Conservation (phyloP, 1,140 invertebrate species). For the Drosophila sulfurigaster region DNA sequence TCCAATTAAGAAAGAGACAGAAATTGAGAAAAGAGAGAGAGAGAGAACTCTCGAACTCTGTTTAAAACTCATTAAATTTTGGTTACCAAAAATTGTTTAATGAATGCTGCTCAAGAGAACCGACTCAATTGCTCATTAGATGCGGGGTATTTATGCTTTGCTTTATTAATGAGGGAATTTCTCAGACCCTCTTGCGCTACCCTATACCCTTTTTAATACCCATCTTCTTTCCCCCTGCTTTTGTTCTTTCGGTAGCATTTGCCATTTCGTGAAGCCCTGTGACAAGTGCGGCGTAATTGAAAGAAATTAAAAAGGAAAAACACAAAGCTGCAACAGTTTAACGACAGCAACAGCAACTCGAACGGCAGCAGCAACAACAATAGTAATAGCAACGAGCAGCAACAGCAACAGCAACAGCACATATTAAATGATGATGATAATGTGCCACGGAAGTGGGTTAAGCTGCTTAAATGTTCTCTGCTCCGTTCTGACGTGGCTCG, state of each 20-base stretch:
- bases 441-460: slow-evolving; percentile 80
- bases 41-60: slow-evolving; percentile 7
- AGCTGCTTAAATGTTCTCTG: slow-evolving; percentile 78
- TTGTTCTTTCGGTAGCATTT: neutral
- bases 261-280: slow-evolving; percentile 32
- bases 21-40: neutral
- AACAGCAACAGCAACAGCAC: slow-evolving; percentile 23
- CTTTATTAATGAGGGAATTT: slow-evolving; percentile 56
- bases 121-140: slow-evolving; percentile 27
- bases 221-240: too few species aligned
- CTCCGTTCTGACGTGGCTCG: slow-evolving; percentile 14
- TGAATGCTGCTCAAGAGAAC: slow-evolving; percentile 21
- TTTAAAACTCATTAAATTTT: slow-evolving; percentile 20
- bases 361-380: slow-evolving; percentile 32
- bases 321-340: slow-evolving; percentile 47
- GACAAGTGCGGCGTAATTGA: slow-evolving; percentile 80
- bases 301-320: slow-evolving; percentile 76
- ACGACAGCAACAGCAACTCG: slow-evolving; percentile 29
- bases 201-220: neutral
- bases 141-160: slow-evolving; percentile 44
- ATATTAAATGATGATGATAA: slow-evolving; percentile 66
- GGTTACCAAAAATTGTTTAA: slow-evolving; percentile 37
- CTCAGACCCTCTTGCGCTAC: slow-evolving; percentile 23
- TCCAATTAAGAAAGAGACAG: slow-evolving; percentile 49
- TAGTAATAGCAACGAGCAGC: slow-evolving; percentile 25